Conservation (phyloP, 2,888 invertebrate genomes). For the Cryptocephalus moraei region DNA sequence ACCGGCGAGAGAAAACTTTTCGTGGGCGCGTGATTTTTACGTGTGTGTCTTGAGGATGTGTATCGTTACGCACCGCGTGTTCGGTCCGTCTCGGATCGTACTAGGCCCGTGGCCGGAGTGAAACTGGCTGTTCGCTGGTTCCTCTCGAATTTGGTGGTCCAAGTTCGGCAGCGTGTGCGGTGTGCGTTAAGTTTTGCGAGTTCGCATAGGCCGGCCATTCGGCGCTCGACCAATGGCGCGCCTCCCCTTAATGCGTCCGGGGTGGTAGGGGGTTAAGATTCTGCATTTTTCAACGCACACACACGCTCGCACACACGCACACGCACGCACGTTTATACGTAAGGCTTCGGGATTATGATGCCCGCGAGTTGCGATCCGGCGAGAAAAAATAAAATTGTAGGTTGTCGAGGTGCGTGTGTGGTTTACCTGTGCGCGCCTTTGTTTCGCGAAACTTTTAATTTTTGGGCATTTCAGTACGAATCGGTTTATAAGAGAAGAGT, state of each 20-base stretch:
- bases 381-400: neutral
- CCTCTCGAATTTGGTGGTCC: constrained; percentile 33
- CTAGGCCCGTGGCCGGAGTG: too few species aligned
- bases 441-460: too few species aligned
- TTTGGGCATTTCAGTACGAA: too few species aligned
- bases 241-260: constrained; percentile 32
- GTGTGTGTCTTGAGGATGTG: too few species aligned
- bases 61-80: too few species aligned
- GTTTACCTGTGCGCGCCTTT: too few species aligned
- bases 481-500: too few species aligned
- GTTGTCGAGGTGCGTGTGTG: too few species aligned
- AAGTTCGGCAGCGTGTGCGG: constrained; percentile 16
- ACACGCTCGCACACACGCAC: constrained; percentile 1
- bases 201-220: constrained; percentile 32
- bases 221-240: constrained; percentile 34
- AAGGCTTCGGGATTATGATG: constrained; percentile 23
- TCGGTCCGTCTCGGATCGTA: too few species aligned
- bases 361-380: constrained; percentile 10
- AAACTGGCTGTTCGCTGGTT: constrained; percentile 9
- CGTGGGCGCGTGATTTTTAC: too few species aligned
- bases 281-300: constrained; percentile 37
- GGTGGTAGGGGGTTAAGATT: constrained; percentile 34
- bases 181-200: constrained; percentile 35
- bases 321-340: too few species aligned
- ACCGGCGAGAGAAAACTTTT: too few species aligned